phyloP scores from a whole-genome alignment of 2,888 invertebrate species.

The Synanthedon vespiformis region DNA sequence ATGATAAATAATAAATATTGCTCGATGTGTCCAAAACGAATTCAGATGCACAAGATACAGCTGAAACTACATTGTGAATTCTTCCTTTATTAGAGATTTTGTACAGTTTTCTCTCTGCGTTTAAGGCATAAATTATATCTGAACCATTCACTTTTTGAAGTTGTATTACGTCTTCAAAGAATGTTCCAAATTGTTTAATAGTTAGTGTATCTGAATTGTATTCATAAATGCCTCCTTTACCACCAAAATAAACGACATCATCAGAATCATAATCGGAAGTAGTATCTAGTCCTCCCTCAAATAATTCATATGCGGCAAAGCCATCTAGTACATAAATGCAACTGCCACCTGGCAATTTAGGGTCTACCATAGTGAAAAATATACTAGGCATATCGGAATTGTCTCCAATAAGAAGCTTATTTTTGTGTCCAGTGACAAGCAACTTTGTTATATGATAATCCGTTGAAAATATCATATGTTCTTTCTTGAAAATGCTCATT shows the following conservation, averaged over 20 bases:
- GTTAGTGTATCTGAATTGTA: conserved; percentile 33
- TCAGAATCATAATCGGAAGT: conserved; percentile 38
- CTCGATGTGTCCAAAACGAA: conserved; percentile 50
- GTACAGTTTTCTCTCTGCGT: conserved; percentile 24
- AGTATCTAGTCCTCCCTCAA: conserved; percentile 45
- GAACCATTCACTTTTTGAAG: conserved; percentile 43
- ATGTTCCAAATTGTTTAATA: conserved; percentile 37
- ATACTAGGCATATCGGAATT: conserved; percentile 35
- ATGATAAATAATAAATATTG: conserved; percentile 42
- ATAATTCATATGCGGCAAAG: conserved; percentile 39
- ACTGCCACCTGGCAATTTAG: conserved; percentile 33
- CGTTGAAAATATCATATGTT: conserved; percentile 40
- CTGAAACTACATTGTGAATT: conserved; percentile 22
- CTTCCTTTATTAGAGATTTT: conserved; percentile 36
- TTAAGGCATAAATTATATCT: conserved; percentile 34
- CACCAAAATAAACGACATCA: conserved; percentile 33
- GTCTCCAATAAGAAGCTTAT: conserved; percentile 20
- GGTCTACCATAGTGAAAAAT: conserved; percentile 39
- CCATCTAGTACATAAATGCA: conserved; percentile 51
- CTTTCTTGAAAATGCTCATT: conserved; percentile 23
- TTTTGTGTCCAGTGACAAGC: conserved; percentile 33
- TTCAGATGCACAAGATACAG: conserved; percentile 31
- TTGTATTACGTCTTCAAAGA: conserved; percentile 39
- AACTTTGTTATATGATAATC: conserved; percentile 37
- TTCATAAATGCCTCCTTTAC: conserved; percentile 33